phyloP scores from a whole-genome alignment of 2,113 vertebrate genomes.

The Furnarius figulus region DNA sequence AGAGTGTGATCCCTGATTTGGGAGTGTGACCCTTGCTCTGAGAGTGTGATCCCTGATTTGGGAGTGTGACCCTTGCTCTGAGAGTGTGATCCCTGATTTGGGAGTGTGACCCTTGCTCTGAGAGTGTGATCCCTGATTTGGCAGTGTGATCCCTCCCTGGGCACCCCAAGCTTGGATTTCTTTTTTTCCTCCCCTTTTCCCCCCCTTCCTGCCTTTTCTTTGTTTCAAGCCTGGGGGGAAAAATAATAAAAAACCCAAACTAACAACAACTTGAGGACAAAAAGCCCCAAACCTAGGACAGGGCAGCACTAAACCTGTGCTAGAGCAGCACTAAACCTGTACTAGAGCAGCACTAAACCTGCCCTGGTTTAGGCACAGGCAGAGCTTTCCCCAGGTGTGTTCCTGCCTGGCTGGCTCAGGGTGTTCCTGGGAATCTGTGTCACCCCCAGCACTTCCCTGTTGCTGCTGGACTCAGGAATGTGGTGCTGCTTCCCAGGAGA shows the following conservation, averaged over 20 bases:
- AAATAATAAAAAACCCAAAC: background rate
- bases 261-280: background rate
- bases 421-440: background rate
- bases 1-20: too few species aligned
- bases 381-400: rapidly evolving
- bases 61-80: too few species aligned
- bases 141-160: too few species aligned
- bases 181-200: rapidly evolving
- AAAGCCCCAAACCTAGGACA: background rate
- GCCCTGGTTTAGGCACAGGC: background rate
- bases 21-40: too few species aligned
- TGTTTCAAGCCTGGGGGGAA: background rate
- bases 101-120: too few species aligned
- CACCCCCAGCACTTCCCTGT: rapidly evolving
- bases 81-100: too few species aligned
- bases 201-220: background rate
- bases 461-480: rapidly evolving
- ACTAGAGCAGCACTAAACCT: too few species aligned
- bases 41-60: too few species aligned
- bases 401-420: background rate
- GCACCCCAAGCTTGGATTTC: background rate
- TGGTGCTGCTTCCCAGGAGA: background rate
- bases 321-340: too few species aligned
- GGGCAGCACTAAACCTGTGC: too few species aligned
- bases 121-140: too few species aligned